Conservation (phyloP, 2,113 vertebrate genomes). For the Alligator sinensis region DNA sequence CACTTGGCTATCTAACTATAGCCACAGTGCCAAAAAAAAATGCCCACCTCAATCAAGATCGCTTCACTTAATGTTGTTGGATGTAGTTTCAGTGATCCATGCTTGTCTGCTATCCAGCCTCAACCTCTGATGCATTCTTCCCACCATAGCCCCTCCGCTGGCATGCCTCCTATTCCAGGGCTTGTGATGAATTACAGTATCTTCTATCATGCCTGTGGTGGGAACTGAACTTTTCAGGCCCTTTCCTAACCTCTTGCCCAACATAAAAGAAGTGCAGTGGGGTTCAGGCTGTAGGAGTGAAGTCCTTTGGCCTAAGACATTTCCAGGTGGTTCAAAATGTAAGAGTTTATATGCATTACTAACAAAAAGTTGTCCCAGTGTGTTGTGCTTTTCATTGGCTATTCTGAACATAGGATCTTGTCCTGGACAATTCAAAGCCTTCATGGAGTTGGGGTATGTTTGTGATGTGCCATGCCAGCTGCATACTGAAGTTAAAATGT, state of each 20-base stretch:
- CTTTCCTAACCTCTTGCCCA: background rate
- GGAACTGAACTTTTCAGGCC: background rate
- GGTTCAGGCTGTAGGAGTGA: background rate
- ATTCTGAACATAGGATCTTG: too few species aligned
- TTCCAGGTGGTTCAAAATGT: background rate
- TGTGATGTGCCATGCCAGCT: background rate
- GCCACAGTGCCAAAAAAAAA: background rate
- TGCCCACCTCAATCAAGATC: background rate
- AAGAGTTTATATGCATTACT: background rate
- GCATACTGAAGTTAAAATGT: background rate
- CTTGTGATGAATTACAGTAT: background rate
- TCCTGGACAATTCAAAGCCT: background rate
- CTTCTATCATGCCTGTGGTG: background rate
- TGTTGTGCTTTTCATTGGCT: background rate
- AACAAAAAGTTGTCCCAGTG: background rate
- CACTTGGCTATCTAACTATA: background rate
- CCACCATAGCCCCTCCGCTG: background rate
- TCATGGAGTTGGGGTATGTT: background rate
- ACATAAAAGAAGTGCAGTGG: background rate
- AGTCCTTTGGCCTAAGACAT: background rate
- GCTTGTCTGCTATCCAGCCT: background rate
- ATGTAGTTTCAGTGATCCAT: rapidly evolving
- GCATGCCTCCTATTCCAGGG: background rate
- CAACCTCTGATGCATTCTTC: rapidly evolving
- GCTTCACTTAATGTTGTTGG: background rate